Evolutionary conservation across 1,140 invertebrate genomes (phyloP).

Genomic region (Kradibia gibbosae): DNA sequence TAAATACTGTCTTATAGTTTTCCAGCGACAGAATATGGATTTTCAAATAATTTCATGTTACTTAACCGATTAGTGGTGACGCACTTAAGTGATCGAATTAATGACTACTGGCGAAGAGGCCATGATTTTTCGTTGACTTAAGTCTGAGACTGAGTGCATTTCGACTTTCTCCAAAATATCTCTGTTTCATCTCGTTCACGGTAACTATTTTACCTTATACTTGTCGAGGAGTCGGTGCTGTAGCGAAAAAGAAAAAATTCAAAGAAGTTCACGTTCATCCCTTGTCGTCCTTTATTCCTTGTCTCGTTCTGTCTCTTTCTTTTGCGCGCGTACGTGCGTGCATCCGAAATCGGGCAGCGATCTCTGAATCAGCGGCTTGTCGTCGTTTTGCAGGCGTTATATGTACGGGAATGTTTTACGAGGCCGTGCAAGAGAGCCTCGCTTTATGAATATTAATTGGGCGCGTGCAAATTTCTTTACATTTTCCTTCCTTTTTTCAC

Average conservation of each 20-base stretch:
- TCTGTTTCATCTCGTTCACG: slow-evolving; percentile 12
- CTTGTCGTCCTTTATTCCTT: slow-evolving; percentile 17
- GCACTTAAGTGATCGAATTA: slow-evolving; percentile 1
- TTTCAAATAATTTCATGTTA: neutral
- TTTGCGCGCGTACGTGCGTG: slow-evolving; percentile 20
- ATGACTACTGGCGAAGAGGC: neutral
- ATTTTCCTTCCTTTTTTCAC: neutral
- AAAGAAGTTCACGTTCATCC: slow-evolving; percentile 18
- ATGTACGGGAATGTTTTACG: slow-evolving; percentile 38
- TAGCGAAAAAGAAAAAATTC: neutral
- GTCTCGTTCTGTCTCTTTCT: slow-evolving; percentile 16
- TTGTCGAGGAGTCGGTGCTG: slow-evolving; percentile 16
- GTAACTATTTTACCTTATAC: slow-evolving; percentile 13
- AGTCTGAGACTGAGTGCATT: neutral
- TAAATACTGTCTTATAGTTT: neutral
- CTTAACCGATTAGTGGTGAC: neutral
- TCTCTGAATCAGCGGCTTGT: slow-evolving; percentile 25
- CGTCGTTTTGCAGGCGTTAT: slow-evolving; percentile 22
- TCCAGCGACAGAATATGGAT: neutral
- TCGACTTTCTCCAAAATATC: slow-evolving; percentile 21
- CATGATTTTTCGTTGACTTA: neutral
- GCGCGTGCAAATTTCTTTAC: slow-evolving; percentile 1
- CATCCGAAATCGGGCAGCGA: slow-evolving; percentile 43
- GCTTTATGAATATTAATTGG: slow-evolving; percentile 53
- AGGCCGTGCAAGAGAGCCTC: slow-evolving; percentile 23